These are phyloP conservation scores for Okamejei kenojei DNA, from an alignment of 2,797 vertebrate genomes.

Conservation along the genomic window DNA sequence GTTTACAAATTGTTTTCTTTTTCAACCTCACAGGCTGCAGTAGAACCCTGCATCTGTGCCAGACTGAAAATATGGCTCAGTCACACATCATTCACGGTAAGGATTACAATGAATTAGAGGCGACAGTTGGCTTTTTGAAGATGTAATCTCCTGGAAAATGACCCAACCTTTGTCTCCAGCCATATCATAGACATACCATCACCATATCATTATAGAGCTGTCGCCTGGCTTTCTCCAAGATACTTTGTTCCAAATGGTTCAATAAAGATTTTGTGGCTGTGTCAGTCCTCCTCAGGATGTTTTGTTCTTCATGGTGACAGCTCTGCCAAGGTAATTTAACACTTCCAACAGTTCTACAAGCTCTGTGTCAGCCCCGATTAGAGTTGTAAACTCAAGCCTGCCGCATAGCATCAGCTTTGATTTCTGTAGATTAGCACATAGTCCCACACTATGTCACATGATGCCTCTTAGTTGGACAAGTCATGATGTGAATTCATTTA, in stretches of 20 bases:
- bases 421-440: conserved; percentile 23
- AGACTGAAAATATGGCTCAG: conserved; percentile 3
- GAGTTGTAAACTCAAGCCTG: conserved; percentile 15
- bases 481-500: neutral
- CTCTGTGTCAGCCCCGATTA: conserved; percentile 16
- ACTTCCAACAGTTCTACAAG: conserved; percentile 23
- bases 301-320: conserved; percentile 26
- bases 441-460: neutral
- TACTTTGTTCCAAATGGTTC: conserved; percentile 18
- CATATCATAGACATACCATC: neutral
- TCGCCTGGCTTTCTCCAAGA: neutral
- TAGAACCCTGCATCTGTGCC: neutral
- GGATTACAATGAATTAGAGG: neutral
- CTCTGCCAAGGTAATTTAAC: conserved; percentile 30
- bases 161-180: neutral
- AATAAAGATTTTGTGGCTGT: conserved; percentile 19
- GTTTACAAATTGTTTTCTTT: neutral
- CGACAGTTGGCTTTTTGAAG: neutral
- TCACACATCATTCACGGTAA: neutral
- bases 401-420: conserved; percentile 20
- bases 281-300: conserved; percentile 12
- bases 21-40: neutral
- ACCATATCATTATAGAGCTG: neutral
- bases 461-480: neutral
- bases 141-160: neutral